These are phyloP conservation scores for Epinotia demarniana DNA, from an alignment of 2,888 invertebrate genomes.

Conservation along the genomic window DNA sequence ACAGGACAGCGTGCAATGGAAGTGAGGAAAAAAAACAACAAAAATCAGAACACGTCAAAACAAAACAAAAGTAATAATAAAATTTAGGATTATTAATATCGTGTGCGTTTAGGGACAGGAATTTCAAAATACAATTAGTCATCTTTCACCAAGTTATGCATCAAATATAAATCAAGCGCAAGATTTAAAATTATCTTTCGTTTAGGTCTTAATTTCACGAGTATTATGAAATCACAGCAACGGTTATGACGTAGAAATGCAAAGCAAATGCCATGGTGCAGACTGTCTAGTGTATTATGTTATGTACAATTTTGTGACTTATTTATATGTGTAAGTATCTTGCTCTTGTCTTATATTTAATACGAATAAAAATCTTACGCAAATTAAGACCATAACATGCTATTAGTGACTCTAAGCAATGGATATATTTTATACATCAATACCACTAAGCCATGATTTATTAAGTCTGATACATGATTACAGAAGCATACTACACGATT, in stretches of 20 bases:
- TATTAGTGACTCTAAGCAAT: conserved; percentile 52
- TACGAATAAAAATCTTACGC: conserved; percentile 65
- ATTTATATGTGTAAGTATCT: conserved; percentile 51
- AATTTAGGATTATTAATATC: conserved; percentile 64
- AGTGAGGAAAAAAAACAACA: conserved; percentile 82
- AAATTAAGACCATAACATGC: conserved; percentile 74
- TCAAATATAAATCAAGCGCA: conserved; percentile 73
- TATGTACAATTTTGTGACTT: conserved; percentile 33
- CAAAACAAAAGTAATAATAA: conserved; percentile 75
- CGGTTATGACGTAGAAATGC: conserved; percentile 8
- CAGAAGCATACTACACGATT: conserved; percentile 62
- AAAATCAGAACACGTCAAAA: conserved; percentile 82
- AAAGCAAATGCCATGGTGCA: conserved; percentile 28
- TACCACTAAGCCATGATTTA: conserved; percentile 46
- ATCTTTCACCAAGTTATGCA: conserved; percentile 76
- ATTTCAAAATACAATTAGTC: conserved; percentile 79
- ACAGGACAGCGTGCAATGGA: conserved; percentile 80
- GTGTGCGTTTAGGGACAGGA: conserved; percentile 82
- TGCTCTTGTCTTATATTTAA: conserved; percentile 72
- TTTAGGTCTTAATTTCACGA: conserved; percentile 37
- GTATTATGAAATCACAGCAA: conserved; percentile 3
- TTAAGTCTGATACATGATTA: conserved; percentile 38
- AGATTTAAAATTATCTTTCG: conserved; percentile 52
- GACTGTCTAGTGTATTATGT: conserved; percentile 12
- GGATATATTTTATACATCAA: conserved; percentile 46